Evolutionary conservation across 2,113 vertebrate genomes (phyloP), one percentile per base, ranked within the genome.

Genomic region (Lophura nycthemera): DNA sequence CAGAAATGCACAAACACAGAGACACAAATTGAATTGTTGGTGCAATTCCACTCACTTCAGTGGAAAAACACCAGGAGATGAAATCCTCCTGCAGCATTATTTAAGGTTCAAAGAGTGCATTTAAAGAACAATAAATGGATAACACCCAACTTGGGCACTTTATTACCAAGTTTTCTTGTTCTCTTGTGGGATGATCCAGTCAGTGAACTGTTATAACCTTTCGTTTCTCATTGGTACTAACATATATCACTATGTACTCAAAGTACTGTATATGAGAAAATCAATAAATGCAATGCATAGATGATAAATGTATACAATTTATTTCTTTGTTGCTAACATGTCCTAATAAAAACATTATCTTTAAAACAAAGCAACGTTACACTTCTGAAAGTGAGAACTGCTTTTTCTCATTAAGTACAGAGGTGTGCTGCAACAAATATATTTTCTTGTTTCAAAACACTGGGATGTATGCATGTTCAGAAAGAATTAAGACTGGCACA

Each of bases 241-340:
- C 47, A 56, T 97, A 87, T 80, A 96, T 97, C 95, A 96, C 82
- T 83, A 96, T 0, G 4, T 88, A 94, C 21, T 56, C 90, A 88
- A 97, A 95, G 88, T 90, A 75, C 36, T 94, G 20, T 60, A 71
- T 92, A 90, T 86, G 30, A 94, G 83, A 96, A 97, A 97, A 96
- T 97, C 97, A 95, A 97, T 97, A 97, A 95, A 93, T 77, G 75
- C 66, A 94, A 88, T 80, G 91, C 43, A 97, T 87, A 94, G 82
- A 92, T 96, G 96, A 97, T 96, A 93, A 97, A 97, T 93, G 95
- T 93, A 97, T 96, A 96, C 89, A 95, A 97, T 97, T 95, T 97
- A 77, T 25, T 93, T 57, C 84, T 95, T 92, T 88, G 66, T 75
- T 93, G 77, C 59, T 96, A 76, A 64, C 67, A 48, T 80, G 56